Evolutionary conservation across 2,797 vertebrate species (phyloP), one percentile per base, ranked within the genome.

Genomic region (Gorsachius magnificus): DNA sequence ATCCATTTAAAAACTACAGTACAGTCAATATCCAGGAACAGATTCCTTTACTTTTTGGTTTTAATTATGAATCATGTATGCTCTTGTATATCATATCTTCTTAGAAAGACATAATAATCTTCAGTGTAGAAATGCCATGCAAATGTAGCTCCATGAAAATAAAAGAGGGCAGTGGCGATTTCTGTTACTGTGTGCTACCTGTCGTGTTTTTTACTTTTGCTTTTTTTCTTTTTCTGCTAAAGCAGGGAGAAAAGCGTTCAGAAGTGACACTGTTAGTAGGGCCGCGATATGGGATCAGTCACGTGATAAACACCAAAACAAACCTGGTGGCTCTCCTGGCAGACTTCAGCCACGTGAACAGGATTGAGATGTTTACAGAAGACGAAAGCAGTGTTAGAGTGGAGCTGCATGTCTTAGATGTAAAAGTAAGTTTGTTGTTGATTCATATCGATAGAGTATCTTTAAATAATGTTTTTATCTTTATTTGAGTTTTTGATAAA

Each of bases 221-320:
- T 58, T 71, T 77, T 36, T 66, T 93, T 45, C 12, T 92, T 97
- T 90, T 91, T 95, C 63, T 96, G 85, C 96, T 90, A 91, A 97
- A 99, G 99, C 99, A 99, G 98, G 99, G 99, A 38, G 99, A 99
- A 98, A 99, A 99, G 86, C 99, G 98, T 95, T 99, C 99, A 4
- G 99, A 99, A 94, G 99, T 99, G 92, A 99, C 99, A 53, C 97
- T 99, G 84, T 97, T 99, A 89, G 99, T 99, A 65, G 99, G 99
- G n/a, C 99, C 99, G 0, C 98, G 99, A 53, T 99, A 99, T 1
- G 99, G 99, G 72, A 99, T 99, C 97, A 99, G 99, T 91, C 99
- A 99, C 13, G 99, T 99, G 88, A 99, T 99, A 91, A 99, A 99
- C 98, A 99, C 99, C 97, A 99, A 99, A 98, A 99, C 99, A 82